These are phyloP conservation scores for cattle (Bos taurus) DNA, from an alignment of 2,113 vertebrate genomes.

Conservation along the genomic window ARS-UCD2.0 NC_037338.1:19032501-19033000, in stretches of 20 bases:
- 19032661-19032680: neutral
- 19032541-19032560: conserved; percentile 15
- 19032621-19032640: neutral
- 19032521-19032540: neutral
- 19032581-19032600: neutral
- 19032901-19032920: neutral
- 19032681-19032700: neutral
- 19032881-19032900: neutral
- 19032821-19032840: conserved; percentile 26
- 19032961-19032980: neutral
- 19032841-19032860: neutral
- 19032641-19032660: neutral
- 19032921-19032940: neutral
- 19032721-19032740: conserved; percentile 12
- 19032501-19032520: neutral
- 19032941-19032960: neutral
- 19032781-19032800: conserved; percentile 37
- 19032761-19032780: conserved; percentile 16
- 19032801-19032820: neutral
- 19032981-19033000: too few relatives aligned
- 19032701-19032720: neutral
- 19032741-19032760: conserved; percentile 23
- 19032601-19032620: neutral
- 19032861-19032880: neutral
- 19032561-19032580: neutral